Conservation (phyloP, 2,888 invertebrate genomes). For the Drosophila tripunctata region DNA sequence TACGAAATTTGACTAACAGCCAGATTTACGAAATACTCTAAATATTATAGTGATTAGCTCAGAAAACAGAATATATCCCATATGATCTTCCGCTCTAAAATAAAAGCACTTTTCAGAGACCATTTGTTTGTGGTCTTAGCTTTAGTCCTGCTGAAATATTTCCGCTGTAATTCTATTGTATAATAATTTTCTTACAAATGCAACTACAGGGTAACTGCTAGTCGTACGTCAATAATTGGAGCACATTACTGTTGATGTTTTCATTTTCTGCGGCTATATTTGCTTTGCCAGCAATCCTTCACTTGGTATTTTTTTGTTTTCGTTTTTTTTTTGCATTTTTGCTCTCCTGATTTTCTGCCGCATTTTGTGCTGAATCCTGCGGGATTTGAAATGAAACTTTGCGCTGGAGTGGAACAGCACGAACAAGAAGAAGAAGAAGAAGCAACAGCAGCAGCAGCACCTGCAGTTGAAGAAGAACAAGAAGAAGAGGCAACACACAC, state of each 20-base stretch:
- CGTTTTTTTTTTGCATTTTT: conserved; percentile 13
- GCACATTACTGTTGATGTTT: conserved; percentile 1
- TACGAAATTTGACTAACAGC: not conserved
- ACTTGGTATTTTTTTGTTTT: conserved; percentile 28
- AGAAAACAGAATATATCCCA: too few relatives aligned
- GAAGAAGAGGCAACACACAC: conserved; percentile 12
- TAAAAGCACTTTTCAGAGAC: too few relatives aligned
- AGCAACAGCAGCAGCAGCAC: conserved; percentile 21
- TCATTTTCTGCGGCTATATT: conserved; percentile 19
- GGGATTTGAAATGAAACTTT: conserved; percentile 76
- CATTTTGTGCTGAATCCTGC: conserved; percentile 71
- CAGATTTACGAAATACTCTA: too few relatives aligned
- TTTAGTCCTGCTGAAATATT: too few relatives aligned
- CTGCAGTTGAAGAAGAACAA: conserved; percentile 32
- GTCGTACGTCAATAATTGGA: not conserved
- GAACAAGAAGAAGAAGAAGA: conserved; percentile 21
- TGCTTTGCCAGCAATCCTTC: conserved; percentile 39
- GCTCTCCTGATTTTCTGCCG: conserved; percentile 65
- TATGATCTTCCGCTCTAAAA: too few relatives aligned
- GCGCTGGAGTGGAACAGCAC: conserved; percentile 61
- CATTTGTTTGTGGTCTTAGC: too few relatives aligned
- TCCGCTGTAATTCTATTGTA: too few relatives aligned
- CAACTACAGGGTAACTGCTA: conserved; percentile 4
- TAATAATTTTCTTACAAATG: too few relatives aligned
- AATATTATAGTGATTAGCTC: too few relatives aligned